Base-by-base conservation (phyloP, 1,140 invertebrate genomes). In the Subanguina moxae region DNA sequence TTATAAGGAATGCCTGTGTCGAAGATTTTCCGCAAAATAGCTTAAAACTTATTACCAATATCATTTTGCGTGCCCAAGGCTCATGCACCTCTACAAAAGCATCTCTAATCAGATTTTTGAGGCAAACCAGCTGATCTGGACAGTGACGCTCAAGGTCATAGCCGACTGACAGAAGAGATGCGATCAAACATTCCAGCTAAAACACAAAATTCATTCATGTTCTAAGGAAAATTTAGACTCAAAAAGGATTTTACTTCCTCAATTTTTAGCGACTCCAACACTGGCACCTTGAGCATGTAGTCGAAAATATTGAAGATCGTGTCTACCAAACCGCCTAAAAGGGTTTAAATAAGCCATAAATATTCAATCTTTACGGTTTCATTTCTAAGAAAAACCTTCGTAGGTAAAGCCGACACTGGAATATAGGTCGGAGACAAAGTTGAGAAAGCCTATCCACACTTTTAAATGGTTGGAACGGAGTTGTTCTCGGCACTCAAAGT, bases 61-160 rank as follows among this genome's bases (percentile, higher is more conserved):
- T 74, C 78, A 80, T 80, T 65, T 82, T 81, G n/a, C 78, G 57
- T 13, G 79, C 74, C 78, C 78, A 80, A 32, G 78, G 77, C 45
- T 80, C 78, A 27, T 42, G 43, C 13, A 74, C 79, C 13, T 77
- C 64, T 23, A 80, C 69, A 28, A 82, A 74, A 21, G 78, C 72
- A 64, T 80, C 77, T 28, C 79, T 70, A 25, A 80, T 74, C 23
- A 67, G 58, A 64, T 79, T 73, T 46, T 77, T 76, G 5, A 80
- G 64, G 17, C 61, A 46, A 5, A 64, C 71, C 52, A 80, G 61
- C 56, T 73, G 32, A 43, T 80, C 76, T 1, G 78, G 78, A 65
- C 74, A 81, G 30, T 79, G 62, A 32, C 78, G 62, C 59, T 82
- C 78, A 19, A 80, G 63, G 45, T 80, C 76, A 57, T 78, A 81